Evolutionary conservation across 2,113 vertebrate genomes (phyloP).

Genomic region (Numida meleagris): DNA sequence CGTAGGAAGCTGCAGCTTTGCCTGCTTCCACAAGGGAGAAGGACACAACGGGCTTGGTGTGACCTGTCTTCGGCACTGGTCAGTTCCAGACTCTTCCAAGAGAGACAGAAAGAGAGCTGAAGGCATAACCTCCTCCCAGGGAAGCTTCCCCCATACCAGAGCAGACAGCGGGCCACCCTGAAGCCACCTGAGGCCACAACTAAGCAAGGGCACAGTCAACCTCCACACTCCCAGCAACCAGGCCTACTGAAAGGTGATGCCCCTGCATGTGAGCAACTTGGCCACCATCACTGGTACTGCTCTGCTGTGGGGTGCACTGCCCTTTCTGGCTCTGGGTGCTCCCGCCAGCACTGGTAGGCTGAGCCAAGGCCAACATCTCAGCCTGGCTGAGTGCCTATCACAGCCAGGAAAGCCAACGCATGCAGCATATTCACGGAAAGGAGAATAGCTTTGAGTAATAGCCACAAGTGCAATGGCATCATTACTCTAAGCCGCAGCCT

Average conservation of each 20-base stretch:
- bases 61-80: background rate
- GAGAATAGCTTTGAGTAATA: background rate
- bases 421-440: background rate
- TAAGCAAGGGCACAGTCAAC: background rate
- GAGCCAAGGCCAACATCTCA: background rate
- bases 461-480: background rate
- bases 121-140: background rate
- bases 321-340: background rate
- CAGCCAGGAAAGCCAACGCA: background rate
- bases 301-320: background rate
- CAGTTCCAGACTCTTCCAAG: background rate
- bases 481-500: background rate
- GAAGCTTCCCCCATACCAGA: background rate
- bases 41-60: background rate
- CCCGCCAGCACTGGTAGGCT: background rate
- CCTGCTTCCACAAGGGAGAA: background rate
- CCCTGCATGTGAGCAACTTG: background rate
- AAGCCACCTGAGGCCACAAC: background rate
- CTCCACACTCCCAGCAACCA: background rate
- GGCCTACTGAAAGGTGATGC: background rate
- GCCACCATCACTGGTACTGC: background rate
- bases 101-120: background rate
- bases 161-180: background rate
- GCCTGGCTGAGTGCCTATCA: background rate
- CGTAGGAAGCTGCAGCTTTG: constrained; percentile 14